Percentiles rank a stretch among this genome's conserved stretches.
Evolutionary conservation across 2,888 invertebrate species (phyloP).

Genomic region (Unio delphinus): DNA sequence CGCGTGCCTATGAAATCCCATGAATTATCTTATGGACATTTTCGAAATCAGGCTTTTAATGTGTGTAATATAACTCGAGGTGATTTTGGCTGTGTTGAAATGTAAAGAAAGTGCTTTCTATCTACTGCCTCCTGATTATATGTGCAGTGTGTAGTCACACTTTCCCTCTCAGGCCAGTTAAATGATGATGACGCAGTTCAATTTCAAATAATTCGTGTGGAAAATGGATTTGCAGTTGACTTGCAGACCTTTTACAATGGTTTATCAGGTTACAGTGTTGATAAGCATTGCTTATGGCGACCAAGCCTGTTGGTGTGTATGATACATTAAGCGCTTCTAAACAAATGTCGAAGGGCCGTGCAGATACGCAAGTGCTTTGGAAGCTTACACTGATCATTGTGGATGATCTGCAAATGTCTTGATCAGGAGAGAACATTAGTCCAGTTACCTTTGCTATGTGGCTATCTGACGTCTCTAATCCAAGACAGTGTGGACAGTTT

Average conservation of each 20-base stretch:
- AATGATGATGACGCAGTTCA: constrained; percentile 13
- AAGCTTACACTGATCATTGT: constrained; percentile 12
- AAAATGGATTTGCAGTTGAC: constrained; percentile 17
- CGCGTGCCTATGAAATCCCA: too few relatives aligned
- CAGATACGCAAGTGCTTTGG: constrained; percentile 15
- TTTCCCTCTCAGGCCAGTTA: constrained; percentile 10
- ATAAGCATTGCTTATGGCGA: constrained; percentile 4
- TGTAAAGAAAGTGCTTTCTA: neutral
- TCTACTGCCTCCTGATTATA: constrained; percentile 40
- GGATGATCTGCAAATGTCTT: constrained; percentile 16
- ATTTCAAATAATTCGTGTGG: constrained; percentile 23
- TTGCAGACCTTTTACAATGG: constrained; percentile 19
- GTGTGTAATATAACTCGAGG: too few relatives aligned
- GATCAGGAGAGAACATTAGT: constrained; percentile 5
- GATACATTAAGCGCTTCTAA: constrained; percentile 9
- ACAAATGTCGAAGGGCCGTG: constrained; percentile 17
- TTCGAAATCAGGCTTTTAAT: too few relatives aligned
- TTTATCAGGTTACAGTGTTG: constrained; percentile 20
- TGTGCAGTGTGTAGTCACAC: constrained; percentile 33
- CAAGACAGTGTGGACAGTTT: neutral
- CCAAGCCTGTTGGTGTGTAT: constrained; percentile 14
- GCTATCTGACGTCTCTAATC: neutral
- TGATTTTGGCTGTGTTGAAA: too few relatives aligned
- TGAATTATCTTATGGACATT: too few relatives aligned
- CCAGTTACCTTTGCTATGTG: neutral